Evolutionary conservation across 1,140 invertebrate species (phyloP).

Genomic region (Stegodyphus dumicola): DNA sequence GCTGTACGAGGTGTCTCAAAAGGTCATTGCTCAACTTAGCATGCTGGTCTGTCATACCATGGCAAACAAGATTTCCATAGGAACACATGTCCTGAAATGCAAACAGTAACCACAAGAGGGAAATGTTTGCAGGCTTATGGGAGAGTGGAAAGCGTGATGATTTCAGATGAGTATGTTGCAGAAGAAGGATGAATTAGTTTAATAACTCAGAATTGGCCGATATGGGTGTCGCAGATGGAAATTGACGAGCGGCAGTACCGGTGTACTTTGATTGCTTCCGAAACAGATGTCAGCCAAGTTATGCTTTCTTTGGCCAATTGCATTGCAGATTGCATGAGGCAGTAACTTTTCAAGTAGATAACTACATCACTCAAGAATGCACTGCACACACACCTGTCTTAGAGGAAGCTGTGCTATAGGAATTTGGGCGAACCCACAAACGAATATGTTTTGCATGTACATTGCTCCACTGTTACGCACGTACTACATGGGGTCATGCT

Average conservation of each 20-base stretch:
- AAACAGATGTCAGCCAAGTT: not conserved
- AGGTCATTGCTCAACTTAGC: slow-evolving; percentile 1
- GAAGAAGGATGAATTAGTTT: not conserved
- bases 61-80: slow-evolving; percentile 3
- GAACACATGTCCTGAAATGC: slow-evolving; percentile 4
- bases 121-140: not conserved
- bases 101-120: not conserved
- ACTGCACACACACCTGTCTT: not conserved
- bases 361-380: not conserved
- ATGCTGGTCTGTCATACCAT: slow-evolving; percentile 8
- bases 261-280: not conserved
- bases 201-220: not conserved
- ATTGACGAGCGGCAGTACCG: not conserved
- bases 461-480: too few relatives aligned
- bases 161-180: not conserved
- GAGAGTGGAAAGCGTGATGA: not conserved
- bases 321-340: not conserved
- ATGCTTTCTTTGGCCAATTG: slow-evolving; percentile 2
- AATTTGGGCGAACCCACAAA: too few relatives aligned
- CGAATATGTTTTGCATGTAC: too few relatives aligned
- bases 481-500: too few relatives aligned
- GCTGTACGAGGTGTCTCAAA: not conserved
- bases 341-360: not conserved
- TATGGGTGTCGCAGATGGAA: not conserved
- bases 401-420: too few relatives aligned